Conservation (phyloP, 2,113 vertebrate genomes). For the Megaptera novaeangliae region DNA sequence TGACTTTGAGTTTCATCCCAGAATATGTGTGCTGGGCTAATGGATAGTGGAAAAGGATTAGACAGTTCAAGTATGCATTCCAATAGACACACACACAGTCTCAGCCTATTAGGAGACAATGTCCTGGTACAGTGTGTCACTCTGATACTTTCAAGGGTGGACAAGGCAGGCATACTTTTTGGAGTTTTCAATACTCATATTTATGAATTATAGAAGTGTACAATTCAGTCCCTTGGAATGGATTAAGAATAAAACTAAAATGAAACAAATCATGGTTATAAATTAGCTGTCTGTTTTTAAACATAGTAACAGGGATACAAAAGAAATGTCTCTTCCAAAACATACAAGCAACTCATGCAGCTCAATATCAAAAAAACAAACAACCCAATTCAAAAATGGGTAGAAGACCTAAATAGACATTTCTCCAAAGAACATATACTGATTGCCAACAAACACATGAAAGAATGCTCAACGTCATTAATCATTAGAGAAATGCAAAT, state of each 20-base stretch:
- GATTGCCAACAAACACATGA: too few relatives aligned
- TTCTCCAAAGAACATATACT: too few relatives aligned
- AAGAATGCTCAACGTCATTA: too few relatives aligned
- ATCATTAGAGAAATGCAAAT: too few relatives aligned
- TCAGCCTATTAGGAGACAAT: not conserved
- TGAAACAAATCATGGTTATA: not conserved
- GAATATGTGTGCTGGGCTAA: constrained; percentile 41
- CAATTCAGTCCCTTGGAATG: not conserved
- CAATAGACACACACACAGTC: not conserved
- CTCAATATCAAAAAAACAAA: too few relatives aligned
- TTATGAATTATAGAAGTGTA: not conserved
- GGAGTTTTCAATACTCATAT: not conserved
- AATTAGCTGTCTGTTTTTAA: not conserved
- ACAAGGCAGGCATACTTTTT: not conserved
- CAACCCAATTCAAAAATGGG: too few relatives aligned
- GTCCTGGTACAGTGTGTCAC: not conserved
- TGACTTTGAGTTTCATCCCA: constrained; percentile 68
- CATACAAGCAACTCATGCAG: too few relatives aligned
- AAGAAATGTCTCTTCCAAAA: not conserved
- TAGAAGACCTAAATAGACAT: too few relatives aligned
- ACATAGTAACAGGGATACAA: not conserved
- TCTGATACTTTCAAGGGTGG: constrained; percentile 6
- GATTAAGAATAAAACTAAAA: constrained; percentile 32
- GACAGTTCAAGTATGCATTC: not conserved
- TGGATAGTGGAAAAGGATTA: constrained; percentile 44